phyloP scores from a whole-genome alignment of 2,888 invertebrate genomes.

The Agriopis leucophaearia region DNA sequence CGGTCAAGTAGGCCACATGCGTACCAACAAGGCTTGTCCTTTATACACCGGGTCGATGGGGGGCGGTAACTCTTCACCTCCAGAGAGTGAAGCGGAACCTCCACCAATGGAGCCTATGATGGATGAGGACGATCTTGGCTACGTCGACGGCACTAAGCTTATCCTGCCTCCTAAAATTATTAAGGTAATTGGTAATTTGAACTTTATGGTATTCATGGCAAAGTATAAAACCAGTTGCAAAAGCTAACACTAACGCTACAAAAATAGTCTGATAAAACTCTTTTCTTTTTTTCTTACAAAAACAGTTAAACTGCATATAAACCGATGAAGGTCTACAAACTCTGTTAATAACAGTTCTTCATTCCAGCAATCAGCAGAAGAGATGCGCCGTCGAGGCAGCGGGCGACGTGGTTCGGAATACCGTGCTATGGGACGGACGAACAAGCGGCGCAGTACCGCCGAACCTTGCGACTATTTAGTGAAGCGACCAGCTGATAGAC shows the following conservation, averaged over 20 bases:
- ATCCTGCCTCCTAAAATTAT: conserved; percentile 95
- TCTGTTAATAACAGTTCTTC: neutral
- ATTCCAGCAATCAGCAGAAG: conserved; percentile 91
- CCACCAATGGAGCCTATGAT: conserved; percentile 88
- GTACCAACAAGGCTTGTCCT: conserved; percentile 99
- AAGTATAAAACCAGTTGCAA: no score
- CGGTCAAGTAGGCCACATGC: conserved; percentile 93
- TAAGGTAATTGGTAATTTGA: conserved; percentile 87
- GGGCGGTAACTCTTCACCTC: conserved; percentile 89
- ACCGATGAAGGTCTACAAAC: no score
- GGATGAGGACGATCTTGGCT: conserved; percentile 94
- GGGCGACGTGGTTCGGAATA: conserved; percentile 90
- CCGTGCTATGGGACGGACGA: conserved; percentile 63
- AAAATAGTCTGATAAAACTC: no score
- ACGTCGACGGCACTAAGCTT: conserved; percentile 97
- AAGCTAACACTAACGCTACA: no score
- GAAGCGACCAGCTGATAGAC: conserved; percentile 93
- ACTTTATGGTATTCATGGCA: neutral
- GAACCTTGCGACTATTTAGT: conserved; percentile 94
- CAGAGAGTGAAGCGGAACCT: conserved; percentile 92
- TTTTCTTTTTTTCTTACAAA: no score
- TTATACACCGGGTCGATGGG: conserved; percentile 91
- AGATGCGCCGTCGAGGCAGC: conserved; percentile 91
- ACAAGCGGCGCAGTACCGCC: conserved; percentile 69
- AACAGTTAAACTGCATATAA: no score